Base-by-base conservation (phyloP, 2,888 invertebrate species). In the Bellardia pandia region DNA sequence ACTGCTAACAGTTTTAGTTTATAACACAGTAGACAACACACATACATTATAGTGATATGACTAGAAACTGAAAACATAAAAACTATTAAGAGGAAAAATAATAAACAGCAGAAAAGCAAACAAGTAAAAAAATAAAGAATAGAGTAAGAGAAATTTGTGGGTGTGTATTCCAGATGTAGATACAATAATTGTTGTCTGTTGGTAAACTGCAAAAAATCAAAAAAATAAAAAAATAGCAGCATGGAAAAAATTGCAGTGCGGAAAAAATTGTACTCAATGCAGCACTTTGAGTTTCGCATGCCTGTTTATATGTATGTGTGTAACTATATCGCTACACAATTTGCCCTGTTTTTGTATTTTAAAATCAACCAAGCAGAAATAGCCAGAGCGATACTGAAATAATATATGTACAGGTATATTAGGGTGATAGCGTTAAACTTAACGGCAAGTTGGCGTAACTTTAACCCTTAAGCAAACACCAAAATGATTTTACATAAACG, bases 1-100 rank as follows among this genome's bases (percentile, higher is more conserved):
- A 60, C 45, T 74, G 72, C 81, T 58, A 86, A 78, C 74, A 83
- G 62, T 76, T 83, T 76, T 37, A 64, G 75, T 76, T 82, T 82
- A 82, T 60, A 77, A 74, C n/a, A 58, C 56, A 60, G 71, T 51
- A 64, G 53, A 58, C 23, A 79, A 40, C 30, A 62, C 8, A 30
- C 51, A 51, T n/a, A 72, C 58, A 58, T 58, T 64, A 66, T 74
- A 23, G 33, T 23, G 33, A 51, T 74, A 74, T 45, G 56, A 66
- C 9, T 4, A 16, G 40, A 11, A 60, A 77, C 16, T n/a, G 51
- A 81, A 48, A 40, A 56, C 74, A 37, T n/a, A 30, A n/a, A 30
- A 42, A 9, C 11, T 3, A 45, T n/a, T 51, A 53, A 72, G 23
- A 4, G 45, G 7, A 16, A 62, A 45, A 33, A 72, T 45, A 74